Percentiles rank a stretch among this genome's conserved stretches.
phyloP scores from a whole-genome alignment of 1,140 invertebrate genomes.

The Lamellibrachia luymesi region DNA sequence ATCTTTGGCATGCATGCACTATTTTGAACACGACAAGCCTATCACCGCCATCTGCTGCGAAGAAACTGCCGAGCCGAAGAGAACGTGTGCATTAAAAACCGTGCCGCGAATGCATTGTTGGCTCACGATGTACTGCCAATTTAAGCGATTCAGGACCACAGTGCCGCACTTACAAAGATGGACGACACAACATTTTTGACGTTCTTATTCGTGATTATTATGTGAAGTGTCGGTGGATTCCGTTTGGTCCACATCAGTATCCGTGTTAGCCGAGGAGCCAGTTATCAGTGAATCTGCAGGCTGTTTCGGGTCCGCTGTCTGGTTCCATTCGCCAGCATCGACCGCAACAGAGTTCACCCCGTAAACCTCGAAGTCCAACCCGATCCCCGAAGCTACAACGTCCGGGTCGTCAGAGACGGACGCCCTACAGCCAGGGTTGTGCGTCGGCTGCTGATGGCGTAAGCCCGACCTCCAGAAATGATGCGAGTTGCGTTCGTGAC shows the following conservation, averaged over 20 bases:
- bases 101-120: background rate
- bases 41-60: background rate
- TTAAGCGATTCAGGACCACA: background rate
- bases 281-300: background rate
- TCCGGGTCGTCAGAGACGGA: background rate
- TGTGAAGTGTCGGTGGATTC: background rate
- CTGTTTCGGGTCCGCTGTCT: background rate
- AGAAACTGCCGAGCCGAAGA: background rate
- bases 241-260: background rate
- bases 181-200: background rate
- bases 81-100: background rate
- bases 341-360: background rate
- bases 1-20: background rate
- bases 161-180: background rate
- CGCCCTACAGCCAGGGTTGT: background rate
- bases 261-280: background rate
- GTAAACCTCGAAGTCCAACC: background rate
- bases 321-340: background rate
- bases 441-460: background rate
- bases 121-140: background rate
- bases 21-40: background rate
- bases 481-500: conserved; percentile 9
- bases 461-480: background rate
- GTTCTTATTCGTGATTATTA: background rate
- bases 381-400: background rate